Base-by-base conservation (phyloP, 2,888 invertebrate species). In the Colletes collaris region DNA sequence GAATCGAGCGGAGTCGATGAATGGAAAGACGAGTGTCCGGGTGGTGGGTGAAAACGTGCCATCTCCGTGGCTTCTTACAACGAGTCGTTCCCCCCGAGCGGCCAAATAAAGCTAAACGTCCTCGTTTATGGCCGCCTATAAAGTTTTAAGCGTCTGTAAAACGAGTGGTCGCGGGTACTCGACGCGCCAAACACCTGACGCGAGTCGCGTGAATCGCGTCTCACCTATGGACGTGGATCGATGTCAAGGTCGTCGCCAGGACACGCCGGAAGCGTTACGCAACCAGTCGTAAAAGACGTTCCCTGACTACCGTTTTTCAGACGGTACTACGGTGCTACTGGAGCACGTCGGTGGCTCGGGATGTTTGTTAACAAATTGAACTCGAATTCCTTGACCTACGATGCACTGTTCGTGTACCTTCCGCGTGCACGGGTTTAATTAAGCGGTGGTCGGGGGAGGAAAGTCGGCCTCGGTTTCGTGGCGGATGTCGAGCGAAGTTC, bases 61-160 rank as follows among this genome's bases (percentile, higher is more conserved):
- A 40, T 10, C 69, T 37, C 11, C 27, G 50, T 58, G 50, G 63
- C 53, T 69, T 35, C 35, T 63, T n/a, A 50, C 52, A 13, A 63
- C 66, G 40, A 59, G 63, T 65, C 40, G 65, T 67, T 49, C 64
- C 40, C 59, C 46, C 10, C 10, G 58, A 58, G 69, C 59, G 68
- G 69, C 88, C 89, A 91, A 91, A 92, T 91, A 91, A 92, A 91
- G 91, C 91, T 90, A 88, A 92, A 91, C 91, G 91, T 88, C 86
- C 88, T 86, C 89, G 76, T 93, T 93, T 93, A 93, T 87, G 91
- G 85, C 88, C 88, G 88, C 88, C 92, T 92, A 93, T 93, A 93
- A 93, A 93, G 89, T 92, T 93, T 93, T 92, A 92, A 92, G 92
- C 92, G 93, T 92, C 91, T 89, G 91, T 92, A 90, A 92, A 93